These are phyloP conservation scores for Agrochola macilenta DNA, from an alignment of 2,888 invertebrate species.

Conservation along the genomic window DNA sequence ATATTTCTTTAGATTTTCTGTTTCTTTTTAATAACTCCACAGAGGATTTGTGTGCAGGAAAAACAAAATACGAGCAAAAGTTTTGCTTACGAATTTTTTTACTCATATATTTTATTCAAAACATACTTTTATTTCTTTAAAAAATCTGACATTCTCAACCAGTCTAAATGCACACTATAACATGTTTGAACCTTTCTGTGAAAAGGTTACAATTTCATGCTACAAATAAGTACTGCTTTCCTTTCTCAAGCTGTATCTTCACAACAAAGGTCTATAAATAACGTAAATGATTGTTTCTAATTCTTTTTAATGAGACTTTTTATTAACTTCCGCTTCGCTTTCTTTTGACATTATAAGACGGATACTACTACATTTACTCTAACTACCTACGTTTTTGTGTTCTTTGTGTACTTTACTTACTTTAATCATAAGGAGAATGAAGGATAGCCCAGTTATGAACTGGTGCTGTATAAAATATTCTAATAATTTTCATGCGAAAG, in stretches of 20 bases:
- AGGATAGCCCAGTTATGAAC: background rate
- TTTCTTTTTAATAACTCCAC: conserved; percentile 44
- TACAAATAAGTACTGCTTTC: background rate
- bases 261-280: conserved; percentile 34
- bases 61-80: conserved; percentile 30
- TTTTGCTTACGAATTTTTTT: background rate
- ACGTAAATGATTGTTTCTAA: conserved; percentile 46
- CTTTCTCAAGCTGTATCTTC: conserved; percentile 14
- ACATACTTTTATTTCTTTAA: background rate
- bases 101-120: background rate
- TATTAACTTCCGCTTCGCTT: conserved; percentile 29
- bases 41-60: conserved; percentile 1
- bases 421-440: background rate
- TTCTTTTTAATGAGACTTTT: conserved; percentile 46
- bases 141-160: background rate
- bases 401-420: background rate
- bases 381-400: background rate
- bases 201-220: background rate
- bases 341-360: conserved; percentile 19
- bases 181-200: background rate
- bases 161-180: background rate
- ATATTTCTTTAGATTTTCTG: conserved; percentile 42
- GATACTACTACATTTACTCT: no score
- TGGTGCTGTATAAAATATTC: background rate
- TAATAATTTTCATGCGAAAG: background rate